Evolutionary conservation across 1,140 invertebrate genomes (phyloP), one percentile per base, ranked within the genome.

Genomic region (Plectrocnemia conspersa): DNA sequence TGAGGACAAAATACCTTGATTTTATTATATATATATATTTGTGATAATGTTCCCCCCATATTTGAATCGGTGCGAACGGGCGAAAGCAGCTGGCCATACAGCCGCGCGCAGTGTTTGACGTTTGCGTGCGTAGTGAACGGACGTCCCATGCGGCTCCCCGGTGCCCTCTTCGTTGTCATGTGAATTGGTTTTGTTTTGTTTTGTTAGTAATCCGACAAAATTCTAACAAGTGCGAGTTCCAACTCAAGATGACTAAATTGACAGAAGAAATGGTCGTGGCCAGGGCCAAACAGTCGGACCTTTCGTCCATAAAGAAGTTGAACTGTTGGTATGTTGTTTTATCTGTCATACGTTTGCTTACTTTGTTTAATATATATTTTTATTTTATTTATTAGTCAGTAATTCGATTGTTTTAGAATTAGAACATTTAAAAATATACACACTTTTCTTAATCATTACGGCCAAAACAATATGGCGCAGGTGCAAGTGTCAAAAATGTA

Each of bases 241-340:
- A 22, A 13, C 56, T 10, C 36, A 68, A 23, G 38, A 89, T 89
- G 82, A 84, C 87, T 59, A 83, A 82, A 45, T 72, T 94, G 60
- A 93, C 90, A 6, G 89, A 93, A 75, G 89, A 93, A 74, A 92
- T 93, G 87, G 86, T 93, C 63, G 82, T 93, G 66, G 88, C 89
- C 38, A 77, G 90, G 59, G 87, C 89, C n/a, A 87, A 88, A 72
- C 82, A 86, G 61, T 91, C 89, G 23, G 89, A 93, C 76, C 76
- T 93, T 62, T 72, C 80, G 19, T 77, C 82, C 57, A 86, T 93
- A 42, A 90, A 85, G 72, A 90, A 91, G 70, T 77, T 94, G 21
- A 93, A 93, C 78, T 92, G 88, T 69, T 94, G 91, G 91, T 91
- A 71, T 83, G 85, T 73, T 13, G n/a, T n/a, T n/a, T n/a, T n/a